Evolutionary conservation across 2,888 invertebrate species (phyloP).

Genomic region (Erpobdella octoculata): DNA sequence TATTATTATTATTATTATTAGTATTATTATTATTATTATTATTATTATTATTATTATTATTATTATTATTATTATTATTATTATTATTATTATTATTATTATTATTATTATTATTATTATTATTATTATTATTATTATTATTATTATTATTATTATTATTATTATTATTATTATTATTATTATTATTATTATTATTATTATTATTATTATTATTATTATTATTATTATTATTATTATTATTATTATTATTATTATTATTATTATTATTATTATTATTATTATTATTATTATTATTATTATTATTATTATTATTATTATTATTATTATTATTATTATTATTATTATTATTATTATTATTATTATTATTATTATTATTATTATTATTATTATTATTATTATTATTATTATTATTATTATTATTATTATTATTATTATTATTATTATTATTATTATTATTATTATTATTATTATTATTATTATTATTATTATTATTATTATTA

Average conservation of each 20-base stretch:
- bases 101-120: constrained; percentile 1
- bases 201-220: background rate
- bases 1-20: constrained; percentile 3
- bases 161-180: background rate
- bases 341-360: background rate
- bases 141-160: background rate
- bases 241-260: background rate
- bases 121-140: background rate
- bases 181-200: background rate
- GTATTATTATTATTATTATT: background rate
- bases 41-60: constrained; percentile 1
- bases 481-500: too few relatives aligned
- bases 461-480: too few relatives aligned
- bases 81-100: constrained; percentile 16
- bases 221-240: background rate
- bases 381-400: background rate
- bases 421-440: background rate
- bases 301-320: background rate
- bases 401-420: background rate
- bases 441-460: too few relatives aligned
- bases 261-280: background rate
- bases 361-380: background rate
- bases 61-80: constrained; percentile 11
- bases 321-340: background rate
- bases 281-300: background rate